These are phyloP conservation scores for Plutomurus gul DNA, from an alignment of 1,140 invertebrate species.

Conservation along the genomic window DNA sequence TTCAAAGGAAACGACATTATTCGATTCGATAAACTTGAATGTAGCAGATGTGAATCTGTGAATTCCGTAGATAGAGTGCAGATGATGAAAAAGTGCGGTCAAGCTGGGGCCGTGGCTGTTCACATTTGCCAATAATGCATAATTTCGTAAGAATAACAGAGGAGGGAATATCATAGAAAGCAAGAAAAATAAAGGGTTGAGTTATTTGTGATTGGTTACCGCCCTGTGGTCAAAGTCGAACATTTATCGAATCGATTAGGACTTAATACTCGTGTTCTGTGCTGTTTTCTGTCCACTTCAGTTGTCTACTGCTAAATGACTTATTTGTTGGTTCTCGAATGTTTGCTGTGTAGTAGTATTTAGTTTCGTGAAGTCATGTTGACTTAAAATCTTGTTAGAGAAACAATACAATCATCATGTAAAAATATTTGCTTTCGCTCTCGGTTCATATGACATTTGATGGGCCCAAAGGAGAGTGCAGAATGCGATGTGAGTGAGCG, in stretches of 20 bases:
- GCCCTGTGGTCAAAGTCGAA: no score
- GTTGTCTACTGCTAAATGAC: neutral
- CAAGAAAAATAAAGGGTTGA: neutral
- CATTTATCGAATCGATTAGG: neutral
- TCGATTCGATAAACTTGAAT: neutral
- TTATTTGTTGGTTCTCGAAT: neutral
- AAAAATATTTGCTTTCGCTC: slow-evolving; percentile 33
- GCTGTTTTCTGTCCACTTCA: neutral
- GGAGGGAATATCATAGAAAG: no score
- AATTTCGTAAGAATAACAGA: no score
- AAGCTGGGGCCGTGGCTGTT: no score
- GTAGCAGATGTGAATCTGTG: neutral
- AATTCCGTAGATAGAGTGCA: neutral
- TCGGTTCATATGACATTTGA: slow-evolving; percentile 39
- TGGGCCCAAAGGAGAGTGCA: neutral
- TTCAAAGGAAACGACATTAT: slow-evolving; percentile 6
- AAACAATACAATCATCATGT: slow-evolving; percentile 34
- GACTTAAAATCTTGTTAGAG: slow-evolving; percentile 30
- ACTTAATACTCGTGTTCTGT: neutral
- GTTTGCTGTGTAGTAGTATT: no score
- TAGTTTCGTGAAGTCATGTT: no score
- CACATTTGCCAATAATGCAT: no score
- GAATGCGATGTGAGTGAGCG: neutral
- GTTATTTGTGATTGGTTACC: neutral
- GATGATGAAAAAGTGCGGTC: no score